These are phyloP conservation scores for Apamea anceps DNA, from an alignment of 2,888 invertebrate species.

Conservation along the genomic window DNA sequence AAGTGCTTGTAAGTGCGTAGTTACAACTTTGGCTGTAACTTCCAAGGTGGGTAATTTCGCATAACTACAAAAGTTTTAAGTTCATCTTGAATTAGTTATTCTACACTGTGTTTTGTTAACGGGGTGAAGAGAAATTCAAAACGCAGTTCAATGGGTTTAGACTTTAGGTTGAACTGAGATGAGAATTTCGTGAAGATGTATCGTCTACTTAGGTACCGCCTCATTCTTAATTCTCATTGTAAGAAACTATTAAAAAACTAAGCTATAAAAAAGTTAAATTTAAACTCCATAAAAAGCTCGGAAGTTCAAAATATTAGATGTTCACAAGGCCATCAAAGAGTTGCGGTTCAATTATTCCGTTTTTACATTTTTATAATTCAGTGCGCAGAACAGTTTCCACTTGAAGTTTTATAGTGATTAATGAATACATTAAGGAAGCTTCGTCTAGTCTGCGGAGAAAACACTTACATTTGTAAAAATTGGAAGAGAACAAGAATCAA, in stretches of 20 bases:
- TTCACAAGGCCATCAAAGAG: conserved; percentile 36
- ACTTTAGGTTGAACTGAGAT: conserved; percentile 12
- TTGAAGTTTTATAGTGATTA: conserved; percentile 55
- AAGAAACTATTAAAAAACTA: background rate
- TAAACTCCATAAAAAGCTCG: conserved; percentile 11
- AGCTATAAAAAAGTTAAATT: conserved; percentile 5
- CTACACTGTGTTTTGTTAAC: conserved; percentile 61
- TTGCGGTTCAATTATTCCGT: conserved; percentile 41
- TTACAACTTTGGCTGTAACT: conserved; percentile 56
- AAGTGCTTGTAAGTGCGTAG: conserved; percentile 60
- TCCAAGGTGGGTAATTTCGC: conserved; percentile 61
- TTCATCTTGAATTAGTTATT: conserved; percentile 64
- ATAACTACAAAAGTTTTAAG: conserved; percentile 65
- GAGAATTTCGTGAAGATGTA: background rate
- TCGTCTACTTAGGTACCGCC: background rate
- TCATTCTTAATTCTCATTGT: background rate
- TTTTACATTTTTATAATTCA: conserved; percentile 57
- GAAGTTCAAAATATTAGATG: conserved; percentile 37
- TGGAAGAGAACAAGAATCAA: conserved; percentile 3
- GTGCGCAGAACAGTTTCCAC: conserved; percentile 37
- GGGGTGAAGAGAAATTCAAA: conserved; percentile 40
- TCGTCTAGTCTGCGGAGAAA: conserved; percentile 22
- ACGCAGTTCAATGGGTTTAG: conserved; percentile 13
- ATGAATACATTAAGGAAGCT: conserved; percentile 58
- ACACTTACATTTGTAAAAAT: conserved; percentile 42